Conservation (phyloP, 2,888 invertebrate species). For the Lasioglossum pauxillum region DNA sequence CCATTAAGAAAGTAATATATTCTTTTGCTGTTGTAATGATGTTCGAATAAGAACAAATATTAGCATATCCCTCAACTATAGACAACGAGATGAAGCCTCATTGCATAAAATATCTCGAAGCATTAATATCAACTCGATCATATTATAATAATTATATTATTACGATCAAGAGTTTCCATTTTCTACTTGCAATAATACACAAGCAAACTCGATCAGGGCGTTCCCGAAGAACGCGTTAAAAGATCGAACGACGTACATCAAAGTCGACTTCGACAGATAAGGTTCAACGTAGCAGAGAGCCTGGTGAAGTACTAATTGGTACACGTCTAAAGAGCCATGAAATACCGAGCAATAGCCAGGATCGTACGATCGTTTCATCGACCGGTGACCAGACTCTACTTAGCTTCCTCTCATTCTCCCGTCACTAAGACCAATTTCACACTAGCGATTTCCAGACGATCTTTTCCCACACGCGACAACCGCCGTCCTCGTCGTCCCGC, state of each 20-base stretch:
- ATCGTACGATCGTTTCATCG: slow-evolving; percentile 1
- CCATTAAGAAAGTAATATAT: no score
- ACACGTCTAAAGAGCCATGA: background rate
- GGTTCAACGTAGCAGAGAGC: background rate
- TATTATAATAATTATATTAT: background rate
- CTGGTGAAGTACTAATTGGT: slow-evolving; percentile 2
- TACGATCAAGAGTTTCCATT: background rate
- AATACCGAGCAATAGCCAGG: background rate
- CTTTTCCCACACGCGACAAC: slow-evolving; percentile 13
- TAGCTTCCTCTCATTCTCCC: background rate
- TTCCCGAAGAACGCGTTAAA: background rate
- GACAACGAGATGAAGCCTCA: no score
- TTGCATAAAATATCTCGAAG: background rate
- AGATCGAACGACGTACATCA: background rate
- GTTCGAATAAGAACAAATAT: no score
- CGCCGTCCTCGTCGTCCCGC: background rate
- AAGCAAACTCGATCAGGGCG: background rate
- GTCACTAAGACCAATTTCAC: slow-evolving; percentile 7
- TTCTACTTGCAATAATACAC: background rate
- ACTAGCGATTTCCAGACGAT: slow-evolving; percentile 8
- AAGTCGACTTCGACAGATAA: background rate
- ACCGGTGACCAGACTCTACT: background rate
- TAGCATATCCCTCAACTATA: no score
- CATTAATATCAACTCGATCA: background rate
- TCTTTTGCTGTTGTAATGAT: no score